Evolutionary conservation across 30 jellyfish, hydroid and myxozoan genomes (phyloP).

Genomic region (Cassiopea andromeda): DNA sequence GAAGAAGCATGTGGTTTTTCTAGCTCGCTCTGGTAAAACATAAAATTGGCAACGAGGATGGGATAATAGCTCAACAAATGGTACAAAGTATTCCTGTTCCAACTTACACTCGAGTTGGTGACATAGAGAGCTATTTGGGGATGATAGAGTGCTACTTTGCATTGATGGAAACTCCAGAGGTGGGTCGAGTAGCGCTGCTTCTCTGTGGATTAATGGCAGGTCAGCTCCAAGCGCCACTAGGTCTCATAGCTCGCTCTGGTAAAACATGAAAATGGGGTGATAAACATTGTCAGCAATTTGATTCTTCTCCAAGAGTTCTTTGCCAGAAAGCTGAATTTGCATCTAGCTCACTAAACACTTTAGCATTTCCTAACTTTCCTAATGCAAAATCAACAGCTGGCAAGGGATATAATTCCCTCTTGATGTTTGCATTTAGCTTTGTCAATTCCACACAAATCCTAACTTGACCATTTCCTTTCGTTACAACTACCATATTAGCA

Average conservation of each 20-base stretch:
- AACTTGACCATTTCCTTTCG: slow-evolving; percentile 29
- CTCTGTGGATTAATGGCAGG: not conserved
- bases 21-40: not conserved
- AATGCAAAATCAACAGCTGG: slow-evolving; percentile 10
- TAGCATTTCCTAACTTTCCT: not conserved
- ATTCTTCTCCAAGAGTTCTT: slow-evolving; percentile 21
- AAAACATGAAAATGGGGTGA: slow-evolving; percentile 32
- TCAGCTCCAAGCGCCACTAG: not conserved
- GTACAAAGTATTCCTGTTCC: not conserved
- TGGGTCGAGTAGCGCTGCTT: not conserved
- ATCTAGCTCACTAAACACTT: slow-evolving; percentile 37
- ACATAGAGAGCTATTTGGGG: not conserved
- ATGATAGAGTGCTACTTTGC: not conserved
- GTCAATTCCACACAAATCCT: slow-evolving; percentile 67
- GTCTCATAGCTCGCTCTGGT: not conserved
- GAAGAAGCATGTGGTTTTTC: not conserved
- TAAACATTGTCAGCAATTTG: slow-evolving; percentile 62
- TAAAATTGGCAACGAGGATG: not conserved
- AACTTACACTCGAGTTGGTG: not conserved
- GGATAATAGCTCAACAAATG: not conserved
- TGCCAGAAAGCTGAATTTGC: slow-evolving; percentile 88
- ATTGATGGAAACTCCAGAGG: not conserved
- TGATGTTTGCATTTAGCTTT: slow-evolving; percentile 36
- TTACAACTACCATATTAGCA: slow-evolving; percentile 64
- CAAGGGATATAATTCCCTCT: slow-evolving; percentile 54